Evolutionary conservation across 92 coral and sea anemone species (phyloP).

Genomic region (Blastomussa wellsi): DNA sequence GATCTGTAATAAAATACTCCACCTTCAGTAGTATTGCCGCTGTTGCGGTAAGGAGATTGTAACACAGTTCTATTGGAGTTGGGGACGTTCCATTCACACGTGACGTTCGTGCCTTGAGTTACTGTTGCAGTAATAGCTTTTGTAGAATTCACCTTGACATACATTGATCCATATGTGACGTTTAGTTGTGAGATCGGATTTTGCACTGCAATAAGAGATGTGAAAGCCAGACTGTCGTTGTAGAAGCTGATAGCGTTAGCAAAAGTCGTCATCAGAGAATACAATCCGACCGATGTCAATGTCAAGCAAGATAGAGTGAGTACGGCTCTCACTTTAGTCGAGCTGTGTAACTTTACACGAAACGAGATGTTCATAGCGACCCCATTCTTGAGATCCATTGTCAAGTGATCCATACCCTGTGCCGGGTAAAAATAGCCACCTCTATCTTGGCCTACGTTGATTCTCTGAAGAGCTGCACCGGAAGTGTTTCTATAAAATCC

Average conservation of each 20-base stretch:
- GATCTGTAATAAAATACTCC: constrained; percentile 26
- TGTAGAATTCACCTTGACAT: constrained; percentile 12
- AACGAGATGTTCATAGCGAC: constrained; percentile 29
- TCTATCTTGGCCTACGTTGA: background rate
- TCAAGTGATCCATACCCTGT: background rate
- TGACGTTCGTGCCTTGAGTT: constrained; percentile 66
- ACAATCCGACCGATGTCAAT: background rate
- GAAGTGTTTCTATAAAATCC: constrained; percentile 40
- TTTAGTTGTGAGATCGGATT: background rate
- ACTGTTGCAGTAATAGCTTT: constrained; percentile 1
- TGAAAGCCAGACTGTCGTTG: background rate
- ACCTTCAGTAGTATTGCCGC: constrained; percentile 54
- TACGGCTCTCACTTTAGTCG: background rate
- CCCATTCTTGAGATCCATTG: constrained; percentile 14
- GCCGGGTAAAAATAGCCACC: constrained; percentile 7
- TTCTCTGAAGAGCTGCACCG: constrained; percentile 26
- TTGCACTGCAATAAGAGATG: constrained; percentile 26
- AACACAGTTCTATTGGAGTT: background rate
- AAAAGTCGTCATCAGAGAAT: constrained; percentile 6
- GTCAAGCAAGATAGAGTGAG: background rate
- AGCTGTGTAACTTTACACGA: constrained; percentile 39
- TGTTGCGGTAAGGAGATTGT: constrained; percentile 25
- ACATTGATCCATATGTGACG: background rate
- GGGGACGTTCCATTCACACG: constrained; percentile 59
- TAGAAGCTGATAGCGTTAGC: background rate